phyloP scores from a whole-genome alignment of 1,140 invertebrate species.

The Euura lappo region DNA sequence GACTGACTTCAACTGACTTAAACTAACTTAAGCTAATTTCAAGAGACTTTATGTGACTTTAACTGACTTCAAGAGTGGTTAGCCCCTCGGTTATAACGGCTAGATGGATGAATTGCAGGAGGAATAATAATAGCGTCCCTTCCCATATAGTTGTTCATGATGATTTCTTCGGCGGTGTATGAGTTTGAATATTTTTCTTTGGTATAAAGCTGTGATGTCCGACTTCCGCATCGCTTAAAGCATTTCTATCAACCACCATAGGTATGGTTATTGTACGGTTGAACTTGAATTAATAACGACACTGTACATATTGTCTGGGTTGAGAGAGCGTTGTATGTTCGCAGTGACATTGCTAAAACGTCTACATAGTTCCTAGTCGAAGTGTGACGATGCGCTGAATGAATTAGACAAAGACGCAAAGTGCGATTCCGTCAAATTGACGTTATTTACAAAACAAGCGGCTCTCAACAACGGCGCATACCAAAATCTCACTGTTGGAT shows the following conservation, averaged over 20 bases:
- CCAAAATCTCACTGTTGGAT: too few species aligned
- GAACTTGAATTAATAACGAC: conserved; percentile 43
- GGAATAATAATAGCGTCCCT: too few species aligned
- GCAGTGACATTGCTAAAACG: conserved; percentile 50
- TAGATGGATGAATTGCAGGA: too few species aligned
- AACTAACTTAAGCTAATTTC: too few species aligned
- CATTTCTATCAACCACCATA: conserved; percentile 32
- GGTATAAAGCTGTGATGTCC: background rate
- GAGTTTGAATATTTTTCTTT: too few species aligned
- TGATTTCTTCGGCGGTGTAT: too few species aligned
- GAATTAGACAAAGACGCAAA: background rate
- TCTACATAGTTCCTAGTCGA: background rate
- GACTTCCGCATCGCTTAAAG: conserved; percentile 47
- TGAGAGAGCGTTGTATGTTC: conserved; percentile 36
- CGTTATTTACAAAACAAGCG: background rate
- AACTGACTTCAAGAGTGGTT: too few species aligned
- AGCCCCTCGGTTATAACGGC: too few species aligned
- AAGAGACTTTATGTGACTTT: too few species aligned
- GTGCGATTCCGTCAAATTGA: background rate
- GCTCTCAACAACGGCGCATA: background rate
- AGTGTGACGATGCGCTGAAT: background rate
- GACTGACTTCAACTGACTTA: too few species aligned
- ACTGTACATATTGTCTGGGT: background rate
- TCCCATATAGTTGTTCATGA: too few species aligned
- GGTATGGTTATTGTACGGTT: conserved; percentile 20